Evolutionary conservation across 1,140 invertebrate genomes (phyloP).

Genomic region (Euwallacea similis): DNA sequence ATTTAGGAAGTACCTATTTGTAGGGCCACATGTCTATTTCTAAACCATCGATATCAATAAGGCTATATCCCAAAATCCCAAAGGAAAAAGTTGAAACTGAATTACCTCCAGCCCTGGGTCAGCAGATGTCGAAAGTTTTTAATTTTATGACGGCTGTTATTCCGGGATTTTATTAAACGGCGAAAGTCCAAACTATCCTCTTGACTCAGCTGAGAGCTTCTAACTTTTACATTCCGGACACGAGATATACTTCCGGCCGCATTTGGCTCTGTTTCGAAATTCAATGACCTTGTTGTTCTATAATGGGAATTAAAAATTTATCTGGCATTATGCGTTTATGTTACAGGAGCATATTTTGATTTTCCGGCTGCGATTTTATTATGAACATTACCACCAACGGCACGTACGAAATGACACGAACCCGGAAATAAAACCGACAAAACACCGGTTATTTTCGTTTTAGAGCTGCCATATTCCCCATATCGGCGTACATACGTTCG

Average conservation of each 20-base stretch:
- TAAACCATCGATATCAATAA: too few relatives aligned
- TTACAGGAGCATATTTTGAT: slow-evolving; percentile 4
- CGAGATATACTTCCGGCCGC: too few relatives aligned
- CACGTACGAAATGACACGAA: slow-evolving; percentile 9
- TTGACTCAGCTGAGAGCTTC: slow-evolving; percentile 4
- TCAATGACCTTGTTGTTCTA: too few relatives aligned
- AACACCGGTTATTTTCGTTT: slow-evolving; percentile 6
- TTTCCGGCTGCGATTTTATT: slow-evolving; percentile 7
- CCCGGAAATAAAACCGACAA: slow-evolving; percentile 9
- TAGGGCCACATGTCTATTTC: too few relatives aligned
- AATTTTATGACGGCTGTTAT: slow-evolving; percentile 13
- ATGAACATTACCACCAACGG: slow-evolving; percentile 6
- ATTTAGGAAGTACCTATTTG: too few relatives aligned
- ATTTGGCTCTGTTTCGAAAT: too few relatives aligned
- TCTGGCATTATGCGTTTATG: neutral
- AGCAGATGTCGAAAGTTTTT: slow-evolving; percentile 15
- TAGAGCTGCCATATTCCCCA: neutral
- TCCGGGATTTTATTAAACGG: slow-evolving; percentile 8
- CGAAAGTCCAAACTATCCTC: neutral
- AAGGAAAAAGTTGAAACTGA: slow-evolving; percentile 5
- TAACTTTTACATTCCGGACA: neutral
- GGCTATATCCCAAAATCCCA: too few relatives aligned
- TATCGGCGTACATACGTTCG: neutral
- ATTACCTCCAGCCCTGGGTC: neutral
- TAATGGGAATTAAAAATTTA: neutral